Base-by-base conservation (phyloP, 2,888 invertebrate genomes). In the Mamestra brassicae region DNA sequence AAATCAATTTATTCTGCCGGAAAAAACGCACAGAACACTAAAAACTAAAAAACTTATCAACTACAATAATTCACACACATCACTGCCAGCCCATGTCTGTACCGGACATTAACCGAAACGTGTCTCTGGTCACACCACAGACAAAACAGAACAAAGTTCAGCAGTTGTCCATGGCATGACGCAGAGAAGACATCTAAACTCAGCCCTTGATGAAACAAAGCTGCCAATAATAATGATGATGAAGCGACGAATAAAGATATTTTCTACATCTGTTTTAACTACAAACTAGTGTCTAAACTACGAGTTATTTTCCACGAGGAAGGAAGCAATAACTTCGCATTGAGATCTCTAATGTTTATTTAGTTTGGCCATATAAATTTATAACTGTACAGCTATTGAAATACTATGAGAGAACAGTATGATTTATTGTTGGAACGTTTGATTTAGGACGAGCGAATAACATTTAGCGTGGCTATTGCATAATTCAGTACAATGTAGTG, bases 321-420 rank as follows among this genome's bases (percentile, higher is more conserved):
- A 81, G 84, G 84, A 84, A 84, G 84, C 60, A 54, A 76, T 84
- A 82, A 84, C 54, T 76, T 36, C 63, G 36, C 69, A 72, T 72
- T 69, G 58, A 81, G 68, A 79, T 75, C 66, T 45, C 2, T 66
- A 69, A 67, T 81, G 82, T 81, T 84, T 81, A 70, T 81, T 73
- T 76, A 75, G 55, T 66, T 58, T 34, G 13, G 54, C 50, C 65
- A 52, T 77, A 80, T 77, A 66, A 77, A 80, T 72, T 58, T 69
- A 67, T 71, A 65, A 64, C 58, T n/a, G 26, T 8, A 17, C 55
- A 26, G 54, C 45, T 52, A 76, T 76, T 67, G 66, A 67, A 66
- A 69, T 70, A 77, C 15, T 58, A 72, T 54, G 65, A 7, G n/a
- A 17, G 67, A 50, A 69, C 68, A 42, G 38, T 64, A 61, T 68